phyloP scores from a whole-genome alignment of 2,113 vertebrate species.

The Podarcis cretensis region DNA sequence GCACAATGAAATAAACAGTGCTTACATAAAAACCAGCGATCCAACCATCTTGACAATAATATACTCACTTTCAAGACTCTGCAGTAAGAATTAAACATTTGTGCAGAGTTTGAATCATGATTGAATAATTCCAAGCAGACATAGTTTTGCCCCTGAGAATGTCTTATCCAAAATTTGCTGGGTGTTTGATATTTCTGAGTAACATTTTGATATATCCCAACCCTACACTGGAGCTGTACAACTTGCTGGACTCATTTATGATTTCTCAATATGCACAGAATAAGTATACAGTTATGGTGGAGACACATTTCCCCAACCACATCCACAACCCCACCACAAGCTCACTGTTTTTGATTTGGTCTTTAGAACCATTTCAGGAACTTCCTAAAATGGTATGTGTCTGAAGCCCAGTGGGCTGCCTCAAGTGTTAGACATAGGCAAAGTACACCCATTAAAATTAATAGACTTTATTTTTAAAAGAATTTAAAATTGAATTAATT shows the following conservation, averaged over 20 bases:
- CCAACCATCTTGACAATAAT: neutral
- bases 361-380: neutral
- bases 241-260: neutral
- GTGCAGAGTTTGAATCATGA: neutral
- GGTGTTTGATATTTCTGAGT: neutral
- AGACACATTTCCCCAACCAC: neutral
- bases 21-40: neutral
- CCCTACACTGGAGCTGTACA: neutral
- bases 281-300: neutral
- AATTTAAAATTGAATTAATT: no score
- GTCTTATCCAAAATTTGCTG: neutral
- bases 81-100: neutral
- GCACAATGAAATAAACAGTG: neutral
- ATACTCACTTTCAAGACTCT: neutral
- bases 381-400: neutral
- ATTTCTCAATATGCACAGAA: neutral
- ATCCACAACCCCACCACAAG: neutral
- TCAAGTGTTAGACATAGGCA: no score
- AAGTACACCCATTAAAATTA: no score
- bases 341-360: neutral
- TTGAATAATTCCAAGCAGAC: neutral
- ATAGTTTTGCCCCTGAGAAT: neutral
- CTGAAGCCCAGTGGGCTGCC: neutral
- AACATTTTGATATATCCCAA: neutral
- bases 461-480: no score